Evolutionary conservation across 2,797 vertebrate species (phyloP).

Genomic region (Botia kubotai): DNA sequence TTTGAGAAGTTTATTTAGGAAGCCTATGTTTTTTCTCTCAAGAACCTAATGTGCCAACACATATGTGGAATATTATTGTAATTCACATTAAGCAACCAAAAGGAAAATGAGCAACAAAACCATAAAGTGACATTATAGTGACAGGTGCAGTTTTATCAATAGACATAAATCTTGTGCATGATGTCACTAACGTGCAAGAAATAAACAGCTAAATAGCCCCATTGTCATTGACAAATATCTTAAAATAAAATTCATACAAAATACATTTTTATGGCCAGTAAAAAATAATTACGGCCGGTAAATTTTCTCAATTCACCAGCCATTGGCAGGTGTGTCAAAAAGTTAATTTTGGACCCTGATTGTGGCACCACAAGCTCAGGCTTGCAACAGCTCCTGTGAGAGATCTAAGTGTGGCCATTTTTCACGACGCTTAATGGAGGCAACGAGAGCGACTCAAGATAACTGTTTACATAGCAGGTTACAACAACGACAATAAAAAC

Average conservation of each 20-base stretch:
- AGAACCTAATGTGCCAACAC: no score
- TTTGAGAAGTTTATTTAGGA: neutral
- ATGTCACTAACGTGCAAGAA: no score
- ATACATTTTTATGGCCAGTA: no score
- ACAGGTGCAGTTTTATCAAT: no score
- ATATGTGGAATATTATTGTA: no score
- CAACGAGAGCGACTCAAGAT: slow-evolving; percentile 59
- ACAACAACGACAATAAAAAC: slow-evolving; percentile 62
- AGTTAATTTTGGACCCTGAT: slow-evolving; percentile 7
- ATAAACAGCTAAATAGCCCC: no score
- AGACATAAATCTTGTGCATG: no score
- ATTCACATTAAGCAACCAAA: no score
- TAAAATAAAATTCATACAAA: no score
- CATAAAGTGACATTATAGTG: no score
- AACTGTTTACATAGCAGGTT: slow-evolving; percentile 65
- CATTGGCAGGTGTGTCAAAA: slow-evolving; percentile 11
- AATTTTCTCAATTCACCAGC: neutral
- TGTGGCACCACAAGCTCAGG: neutral
- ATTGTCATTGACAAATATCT: no score
- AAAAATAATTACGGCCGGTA: neutral
- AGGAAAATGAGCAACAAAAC: no score
- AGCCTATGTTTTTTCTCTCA: neutral
- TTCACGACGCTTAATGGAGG: slow-evolving; percentile 58
- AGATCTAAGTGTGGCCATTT: slow-evolving; percentile 53
- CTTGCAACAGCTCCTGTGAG: slow-evolving; percentile 31